phyloP scores from a whole-genome alignment of 1,140 invertebrate genomes.

The Lanistes nyassanus region DNA sequence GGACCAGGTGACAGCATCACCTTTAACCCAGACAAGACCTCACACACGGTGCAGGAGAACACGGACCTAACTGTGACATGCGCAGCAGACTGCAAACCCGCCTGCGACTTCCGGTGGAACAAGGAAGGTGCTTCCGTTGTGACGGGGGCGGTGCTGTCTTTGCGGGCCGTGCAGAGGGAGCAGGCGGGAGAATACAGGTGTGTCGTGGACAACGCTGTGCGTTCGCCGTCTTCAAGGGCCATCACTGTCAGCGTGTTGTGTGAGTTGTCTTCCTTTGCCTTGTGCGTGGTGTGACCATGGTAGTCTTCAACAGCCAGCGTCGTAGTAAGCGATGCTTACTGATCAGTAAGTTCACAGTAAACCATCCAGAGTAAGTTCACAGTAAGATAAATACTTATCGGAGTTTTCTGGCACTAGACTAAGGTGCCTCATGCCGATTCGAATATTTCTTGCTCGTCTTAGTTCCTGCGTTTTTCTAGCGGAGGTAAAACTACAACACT shows the following conservation, averaged over 20 bases:
- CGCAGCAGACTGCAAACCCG: conserved; percentile 24
- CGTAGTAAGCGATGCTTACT: no score
- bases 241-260: conserved; percentile 20
- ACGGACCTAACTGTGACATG: conserved; percentile 19
- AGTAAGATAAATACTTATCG: no score
- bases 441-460: no score
- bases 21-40: conserved; percentile 17
- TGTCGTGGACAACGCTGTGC: conserved; percentile 17
- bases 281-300: background rate
- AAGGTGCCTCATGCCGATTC: no score
- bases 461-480: no score
- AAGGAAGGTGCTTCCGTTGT: background rate
- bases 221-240: background rate
- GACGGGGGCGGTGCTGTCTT: background rate
- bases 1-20: conserved; percentile 18
- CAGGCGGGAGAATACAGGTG: conserved; percentile 21
- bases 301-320: no score
- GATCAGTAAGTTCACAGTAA: no score
- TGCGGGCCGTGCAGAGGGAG: conserved; percentile 2
- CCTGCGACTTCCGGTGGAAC: conserved; percentile 15
- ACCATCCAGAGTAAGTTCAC: no score
- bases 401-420: no score
- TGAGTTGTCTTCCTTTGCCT: conserved; percentile 2
- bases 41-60: conserved; percentile 11
- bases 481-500: no score